Base-by-base conservation (phyloP, 2,888 invertebrate species). In the Phytoseiulus persimilis region DNA sequence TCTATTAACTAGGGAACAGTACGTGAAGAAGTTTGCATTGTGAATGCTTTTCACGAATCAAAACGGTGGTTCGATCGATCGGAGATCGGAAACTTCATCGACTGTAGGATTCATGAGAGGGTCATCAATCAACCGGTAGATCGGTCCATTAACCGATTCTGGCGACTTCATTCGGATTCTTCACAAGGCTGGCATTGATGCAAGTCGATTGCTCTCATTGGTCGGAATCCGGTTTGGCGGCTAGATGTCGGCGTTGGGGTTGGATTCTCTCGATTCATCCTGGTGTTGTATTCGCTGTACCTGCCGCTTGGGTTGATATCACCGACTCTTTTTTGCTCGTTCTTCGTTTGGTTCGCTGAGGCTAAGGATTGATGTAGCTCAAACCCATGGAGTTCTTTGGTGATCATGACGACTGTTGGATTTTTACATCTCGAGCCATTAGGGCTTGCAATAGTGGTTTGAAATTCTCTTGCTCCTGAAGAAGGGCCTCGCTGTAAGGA, bases 401-500 rank as follows among this genome's bases (percentile, higher is more conserved):
- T 87, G 87, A 87, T 87, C 87, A 87, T 39, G 87, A 33, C 39
- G 87, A 87, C 32, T 87, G 87, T 45, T 87, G 39, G 32, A 87
- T 87, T 45, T 87, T 87, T 39, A 87, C 87, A 31, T 87, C 87
- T 87, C 87, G 87, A 33, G 87, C 87, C 87, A 87, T 87, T 23
- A 87, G 31, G 33, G 87, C 87, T 45, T 87, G 87, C 87, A 87
- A 45, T 39, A 87, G 87, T n/a, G 87, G 87, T 45, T 87, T 87
- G 87, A 87, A 87, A 31, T 87, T 87, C 87, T 87, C 87, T 39
- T 87, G 87, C 87, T 87, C 87, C 87, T 87, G 87, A 87, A 87
- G 87, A 45, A 87, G 87, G 87, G 87, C 87, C 87, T 87, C 87
- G 45, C 87, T 87, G 87, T 9, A 65, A 65, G 28, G 65, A 65